Percentiles rank a stretch among this genome's conserved stretches.
These are phyloP conservation scores for Edolisoma coerulescens DNA, from an alignment of 2,113 vertebrate genomes.

Conservation along the genomic window DNA sequence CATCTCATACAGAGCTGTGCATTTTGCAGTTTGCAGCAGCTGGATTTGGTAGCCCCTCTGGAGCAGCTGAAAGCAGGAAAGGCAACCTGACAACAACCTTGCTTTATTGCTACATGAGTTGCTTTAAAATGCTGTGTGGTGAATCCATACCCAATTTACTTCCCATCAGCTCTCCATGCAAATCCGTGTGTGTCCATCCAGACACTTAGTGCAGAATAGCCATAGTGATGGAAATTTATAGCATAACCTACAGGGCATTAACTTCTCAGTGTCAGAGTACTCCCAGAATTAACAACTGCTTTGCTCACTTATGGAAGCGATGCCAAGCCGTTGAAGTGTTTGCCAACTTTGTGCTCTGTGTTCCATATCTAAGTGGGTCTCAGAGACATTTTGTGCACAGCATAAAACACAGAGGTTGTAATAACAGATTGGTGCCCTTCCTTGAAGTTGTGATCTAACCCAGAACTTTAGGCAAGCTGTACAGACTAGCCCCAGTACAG, in stretches of 20 bases:
- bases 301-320: not conserved
- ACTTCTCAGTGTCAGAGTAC: not conserved
- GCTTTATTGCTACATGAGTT: not conserved
- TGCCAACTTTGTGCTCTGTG: not conserved
- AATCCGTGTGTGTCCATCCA: not conserved
- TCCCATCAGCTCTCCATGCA: not conserved
- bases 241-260: not conserved
- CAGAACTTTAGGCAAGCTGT: not conserved
- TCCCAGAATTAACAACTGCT: not conserved
- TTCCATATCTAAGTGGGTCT: not conserved
- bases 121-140: not conserved
- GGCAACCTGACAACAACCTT: not conserved
- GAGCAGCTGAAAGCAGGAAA: not conserved
- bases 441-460: not conserved
- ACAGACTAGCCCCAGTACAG: not conserved
- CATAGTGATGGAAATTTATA: not conserved
- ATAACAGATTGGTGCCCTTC: not conserved
- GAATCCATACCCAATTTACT: not conserved
- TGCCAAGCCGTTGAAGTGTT: not conserved
- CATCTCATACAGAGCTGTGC: not conserved
- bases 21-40: not conserved
- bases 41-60: not conserved
- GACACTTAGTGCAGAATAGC: not conserved
- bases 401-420: not conserved
- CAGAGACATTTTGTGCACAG: not conserved